Evolutionary conservation across 2,113 vertebrate species (phyloP).

Genomic region (Spea multiplicata): DNA sequence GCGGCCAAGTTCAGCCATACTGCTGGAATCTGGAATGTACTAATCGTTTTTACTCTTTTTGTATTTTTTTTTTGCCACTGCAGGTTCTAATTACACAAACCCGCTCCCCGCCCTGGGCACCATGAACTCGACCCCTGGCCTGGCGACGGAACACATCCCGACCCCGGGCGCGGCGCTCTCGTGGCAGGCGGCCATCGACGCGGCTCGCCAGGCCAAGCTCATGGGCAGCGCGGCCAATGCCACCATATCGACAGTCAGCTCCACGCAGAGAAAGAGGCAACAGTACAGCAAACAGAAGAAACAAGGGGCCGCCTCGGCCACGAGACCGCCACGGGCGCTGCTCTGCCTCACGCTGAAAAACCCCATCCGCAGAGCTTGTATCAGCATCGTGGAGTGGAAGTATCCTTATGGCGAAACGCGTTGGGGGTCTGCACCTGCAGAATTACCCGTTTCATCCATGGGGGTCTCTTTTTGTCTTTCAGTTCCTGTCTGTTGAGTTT

Average conservation of each 20-base stretch:
- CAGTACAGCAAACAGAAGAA: slow-evolving; percentile 97
- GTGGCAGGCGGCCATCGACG: slow-evolving; percentile 97
- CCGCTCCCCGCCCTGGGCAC: slow-evolving; percentile 81
- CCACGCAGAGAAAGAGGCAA: slow-evolving; percentile 91
- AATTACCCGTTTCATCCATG: too few relatives aligned
- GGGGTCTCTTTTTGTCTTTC: too few relatives aligned
- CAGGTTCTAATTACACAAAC: slow-evolving; percentile 97
- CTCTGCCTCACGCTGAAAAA: slow-evolving; percentile 97
- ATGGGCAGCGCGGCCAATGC: slow-evolving; percentile 86
- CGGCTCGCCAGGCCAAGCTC: slow-evolving; percentile 92
- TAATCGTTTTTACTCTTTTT: not conserved
- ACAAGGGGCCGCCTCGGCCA: slow-evolving; percentile 83
- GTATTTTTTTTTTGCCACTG: not conserved
- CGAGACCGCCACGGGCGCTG: slow-evolving; percentile 88
- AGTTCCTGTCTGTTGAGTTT: too few relatives aligned
- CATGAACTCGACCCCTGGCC: slow-evolving; percentile 88
- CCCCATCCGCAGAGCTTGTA: slow-evolving; percentile 93
- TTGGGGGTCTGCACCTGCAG: too few relatives aligned
- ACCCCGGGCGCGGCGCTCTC: slow-evolving; percentile 88
- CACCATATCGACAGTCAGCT: slow-evolving; percentile 92
- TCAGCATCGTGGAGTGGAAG: slow-evolving; percentile 99
- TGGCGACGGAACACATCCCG: slow-evolving; percentile 92
- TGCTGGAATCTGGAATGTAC: not conserved
- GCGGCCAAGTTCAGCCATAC: too few relatives aligned
- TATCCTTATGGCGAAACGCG: slow-evolving; percentile 80